Conservation (phyloP, 2,797 vertebrate genomes). For the Typhlichthys eigenmanni region DNA sequence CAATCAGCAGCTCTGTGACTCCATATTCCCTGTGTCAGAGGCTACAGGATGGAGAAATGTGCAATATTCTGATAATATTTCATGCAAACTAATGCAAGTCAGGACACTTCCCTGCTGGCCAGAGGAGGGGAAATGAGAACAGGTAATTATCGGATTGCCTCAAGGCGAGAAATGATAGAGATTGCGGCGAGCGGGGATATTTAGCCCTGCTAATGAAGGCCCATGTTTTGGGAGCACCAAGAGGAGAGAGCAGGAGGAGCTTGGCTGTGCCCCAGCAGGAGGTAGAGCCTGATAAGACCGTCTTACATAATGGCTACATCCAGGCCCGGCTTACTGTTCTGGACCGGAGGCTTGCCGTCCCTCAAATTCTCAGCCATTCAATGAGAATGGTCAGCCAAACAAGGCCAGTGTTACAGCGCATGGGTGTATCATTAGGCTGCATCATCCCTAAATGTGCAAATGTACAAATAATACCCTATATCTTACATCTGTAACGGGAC, state of each 20-base stretch:
- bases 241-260: conserved; percentile 53
- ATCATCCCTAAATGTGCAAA: conserved; percentile 38
- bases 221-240: conserved; percentile 73
- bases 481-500: no score
- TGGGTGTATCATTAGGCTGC: conserved; percentile 34
- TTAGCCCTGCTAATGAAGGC: conserved; percentile 84
- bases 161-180: conserved; percentile 82
- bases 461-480: conserved; percentile 16
- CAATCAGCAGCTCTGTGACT: conserved; percentile 71
- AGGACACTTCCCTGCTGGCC: conserved; percentile 80
- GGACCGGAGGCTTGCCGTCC: conserved; percentile 54
- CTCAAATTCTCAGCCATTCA: conserved; percentile 37
- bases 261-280: conserved; percentile 70
- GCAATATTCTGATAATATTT: conserved; percentile 85
- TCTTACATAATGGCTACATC: conserved; percentile 75
- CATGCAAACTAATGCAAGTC: conserved; percentile 83
- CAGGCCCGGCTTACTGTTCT: conserved; percentile 48
- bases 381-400: conserved; percentile 19
- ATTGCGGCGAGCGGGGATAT: conserved; percentile 82
- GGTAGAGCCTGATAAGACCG: conserved; percentile 77
- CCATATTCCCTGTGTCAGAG: conserved; percentile 66
- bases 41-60: conserved; percentile 78
- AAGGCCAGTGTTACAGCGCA: conserved; percentile 14
- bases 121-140: conserved; percentile 80
- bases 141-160: conserved; percentile 83